Conservation (phyloP, 2,888 invertebrate genomes). For the Drosophila yooni region DNA sequence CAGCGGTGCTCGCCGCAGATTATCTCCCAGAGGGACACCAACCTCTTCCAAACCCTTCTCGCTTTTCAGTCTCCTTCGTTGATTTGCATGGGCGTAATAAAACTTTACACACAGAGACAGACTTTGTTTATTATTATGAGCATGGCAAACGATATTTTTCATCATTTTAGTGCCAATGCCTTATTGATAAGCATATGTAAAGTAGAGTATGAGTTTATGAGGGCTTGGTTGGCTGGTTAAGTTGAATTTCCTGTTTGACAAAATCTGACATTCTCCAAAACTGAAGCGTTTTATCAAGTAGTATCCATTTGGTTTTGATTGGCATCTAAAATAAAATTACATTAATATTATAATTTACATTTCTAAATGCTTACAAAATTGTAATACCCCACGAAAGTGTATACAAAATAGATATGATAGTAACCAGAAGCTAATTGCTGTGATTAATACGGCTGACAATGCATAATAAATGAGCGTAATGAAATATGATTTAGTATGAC, state of each 20-base stretch:
- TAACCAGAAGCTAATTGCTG: slow-evolving; percentile 23
- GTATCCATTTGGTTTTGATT: background rate
- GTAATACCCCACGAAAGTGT: background rate
- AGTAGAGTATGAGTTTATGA: background rate
- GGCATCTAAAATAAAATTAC: background rate
- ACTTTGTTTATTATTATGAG: slow-evolving; percentile 36
- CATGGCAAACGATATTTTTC: slow-evolving; percentile 7
- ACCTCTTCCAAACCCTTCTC: background rate
- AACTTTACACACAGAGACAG: slow-evolving; percentile 28
- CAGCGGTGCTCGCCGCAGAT: slow-evolving; percentile 45
- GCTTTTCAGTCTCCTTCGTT: slow-evolving; percentile 8
- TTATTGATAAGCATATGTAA: slow-evolving; percentile 14
- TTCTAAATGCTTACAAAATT: background rate
- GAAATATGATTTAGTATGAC: slow-evolving; percentile 20
- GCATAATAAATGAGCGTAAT: slow-evolving; percentile 15
- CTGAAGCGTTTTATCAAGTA: background rate
- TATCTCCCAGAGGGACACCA: slow-evolving; percentile 11
- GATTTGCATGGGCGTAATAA: slow-evolving; percentile 42
- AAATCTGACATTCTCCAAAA: background rate
- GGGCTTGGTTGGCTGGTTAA: background rate
- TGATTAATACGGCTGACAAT: slow-evolving; percentile 25
- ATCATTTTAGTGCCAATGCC: slow-evolving; percentile 15
- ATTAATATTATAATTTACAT: background rate
- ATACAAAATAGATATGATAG: slow-evolving; percentile 5
- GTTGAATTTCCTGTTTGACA: background rate